phyloP scores from a whole-genome alignment of 2,113 vertebrate species.

The Cariama cristata region DNA sequence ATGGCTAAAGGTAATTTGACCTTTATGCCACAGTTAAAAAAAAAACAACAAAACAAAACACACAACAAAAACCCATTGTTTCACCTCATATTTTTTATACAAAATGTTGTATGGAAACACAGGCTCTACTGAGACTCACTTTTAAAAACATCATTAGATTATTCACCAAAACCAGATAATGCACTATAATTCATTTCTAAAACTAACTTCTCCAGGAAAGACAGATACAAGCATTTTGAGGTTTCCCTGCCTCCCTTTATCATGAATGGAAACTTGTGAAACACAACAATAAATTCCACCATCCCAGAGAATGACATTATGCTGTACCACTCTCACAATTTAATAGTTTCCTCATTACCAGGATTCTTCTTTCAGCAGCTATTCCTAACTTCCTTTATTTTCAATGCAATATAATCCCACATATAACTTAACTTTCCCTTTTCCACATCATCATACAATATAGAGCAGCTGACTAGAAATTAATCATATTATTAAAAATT shows the following conservation, averaged over 20 bases:
- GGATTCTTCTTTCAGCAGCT: background rate
- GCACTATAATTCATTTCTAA: background rate
- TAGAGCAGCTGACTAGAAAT: background rate
- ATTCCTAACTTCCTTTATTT: background rate
- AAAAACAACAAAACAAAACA: background rate
- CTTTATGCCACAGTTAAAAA: background rate
- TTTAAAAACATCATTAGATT: constrained; percentile 53
- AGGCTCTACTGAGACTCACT: background rate
- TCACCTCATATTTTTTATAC: background rate
- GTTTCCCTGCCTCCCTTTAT: background rate
- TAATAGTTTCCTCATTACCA: constrained; percentile 51
- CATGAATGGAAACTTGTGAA: background rate
- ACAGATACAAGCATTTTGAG: background rate
- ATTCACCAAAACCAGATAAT: constrained; percentile 13
- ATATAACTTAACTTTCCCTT: background rate
- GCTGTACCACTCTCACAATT: constrained; percentile 54
- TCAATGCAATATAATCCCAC: background rate
- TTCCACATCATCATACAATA: background rate
- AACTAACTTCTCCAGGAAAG: background rate
- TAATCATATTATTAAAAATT: background rate
- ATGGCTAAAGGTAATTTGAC: background rate
- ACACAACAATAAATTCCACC: background rate
- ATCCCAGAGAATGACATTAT: constrained; percentile 14
- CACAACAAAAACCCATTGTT: background rate
- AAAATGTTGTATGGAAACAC: background rate